These are phyloP conservation scores for Asbolus verrucosus DNA, from an alignment of 1,140 invertebrate species.

Conservation along the genomic window DNA sequence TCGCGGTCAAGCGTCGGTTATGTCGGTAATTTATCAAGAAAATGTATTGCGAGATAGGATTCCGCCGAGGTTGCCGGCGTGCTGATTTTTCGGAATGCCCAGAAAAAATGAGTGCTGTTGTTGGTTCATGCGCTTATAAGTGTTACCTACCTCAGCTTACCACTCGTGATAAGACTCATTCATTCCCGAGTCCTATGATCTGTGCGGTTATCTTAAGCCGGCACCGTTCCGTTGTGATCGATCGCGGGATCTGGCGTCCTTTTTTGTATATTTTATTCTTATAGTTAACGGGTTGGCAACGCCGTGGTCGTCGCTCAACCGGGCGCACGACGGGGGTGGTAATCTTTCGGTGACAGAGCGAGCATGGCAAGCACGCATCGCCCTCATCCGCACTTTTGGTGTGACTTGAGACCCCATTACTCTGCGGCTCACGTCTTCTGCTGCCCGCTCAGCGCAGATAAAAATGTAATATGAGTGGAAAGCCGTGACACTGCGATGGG, in stretches of 20 bases:
- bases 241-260: conserved; percentile 9
- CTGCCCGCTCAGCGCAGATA: conserved; percentile 50
- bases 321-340: conserved; percentile 19
- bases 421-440: conserved; percentile 46
- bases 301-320: conserved; percentile 19
- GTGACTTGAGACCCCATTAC: conserved; percentile 41
- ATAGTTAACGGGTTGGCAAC: conserved; percentile 21
- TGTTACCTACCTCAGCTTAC: conserved; percentile 18
- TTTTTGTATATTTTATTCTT: conserved; percentile 37
- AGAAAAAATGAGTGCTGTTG: background rate
- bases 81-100: background rate
- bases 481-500: conserved; percentile 51
- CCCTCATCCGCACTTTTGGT: conserved; percentile 45
- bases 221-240: conserved; percentile 6
- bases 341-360: conserved; percentile 25
- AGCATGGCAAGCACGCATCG: conserved; percentile 37
- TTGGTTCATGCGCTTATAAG: conserved; percentile 8
- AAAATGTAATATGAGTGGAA: conserved; percentile 53
- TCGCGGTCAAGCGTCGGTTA: conserved; percentile 18
- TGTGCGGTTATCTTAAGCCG: conserved; percentile 18
- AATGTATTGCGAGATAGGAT: conserved; percentile 30
- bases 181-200: conserved; percentile 16
- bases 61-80: background rate
- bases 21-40: conserved; percentile 35
- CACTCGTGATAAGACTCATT: conserved; percentile 28